Conservation (phyloP, 2,797 vertebrate genomes). For the Leuciscus waleckii region DNA sequence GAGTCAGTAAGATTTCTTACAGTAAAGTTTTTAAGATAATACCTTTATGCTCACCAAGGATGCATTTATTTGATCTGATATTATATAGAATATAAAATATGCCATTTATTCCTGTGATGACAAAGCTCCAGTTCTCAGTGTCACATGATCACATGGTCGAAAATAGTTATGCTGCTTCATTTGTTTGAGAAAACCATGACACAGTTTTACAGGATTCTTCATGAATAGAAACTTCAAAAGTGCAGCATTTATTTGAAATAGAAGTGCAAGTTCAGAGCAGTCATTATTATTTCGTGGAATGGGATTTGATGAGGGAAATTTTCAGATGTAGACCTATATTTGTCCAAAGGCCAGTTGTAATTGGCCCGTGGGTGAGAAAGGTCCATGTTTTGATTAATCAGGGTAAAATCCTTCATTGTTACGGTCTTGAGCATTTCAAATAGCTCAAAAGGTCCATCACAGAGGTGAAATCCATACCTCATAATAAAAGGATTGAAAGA, state of each 20-base stretch:
- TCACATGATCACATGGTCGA: not conserved
- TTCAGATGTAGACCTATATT: constrained; percentile 7
- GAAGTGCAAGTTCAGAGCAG: not conserved
- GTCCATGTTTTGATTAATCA: constrained; percentile 43
- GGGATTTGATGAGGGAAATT: not conserved
- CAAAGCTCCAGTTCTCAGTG: not conserved
- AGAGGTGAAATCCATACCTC: constrained; percentile 67
- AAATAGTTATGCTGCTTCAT: not conserved
- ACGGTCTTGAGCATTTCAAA: constrained; percentile 35
- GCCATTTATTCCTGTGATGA: not conserved
- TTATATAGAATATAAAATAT: not conserved
- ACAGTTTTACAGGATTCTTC: not conserved
- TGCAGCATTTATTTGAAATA: not conserved
- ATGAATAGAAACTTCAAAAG: not conserved
- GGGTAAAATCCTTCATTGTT: constrained; percentile 35
- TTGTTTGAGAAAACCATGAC: no score
- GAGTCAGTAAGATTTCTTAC: not conserved
- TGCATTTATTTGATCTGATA: not conserved
- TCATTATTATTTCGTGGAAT: not conserved
- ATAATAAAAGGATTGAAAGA: constrained; percentile 70
- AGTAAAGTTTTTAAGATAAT: not conserved
- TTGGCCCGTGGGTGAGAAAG: constrained; percentile 30
- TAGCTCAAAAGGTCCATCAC: constrained; percentile 41
- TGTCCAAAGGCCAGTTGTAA: constrained; percentile 22
- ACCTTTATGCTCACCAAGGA: not conserved